These are phyloP conservation scores for Ptychoptera contaminata DNA, from an alignment of 2,888 invertebrate genomes.

Conservation along the genomic window DNA sequence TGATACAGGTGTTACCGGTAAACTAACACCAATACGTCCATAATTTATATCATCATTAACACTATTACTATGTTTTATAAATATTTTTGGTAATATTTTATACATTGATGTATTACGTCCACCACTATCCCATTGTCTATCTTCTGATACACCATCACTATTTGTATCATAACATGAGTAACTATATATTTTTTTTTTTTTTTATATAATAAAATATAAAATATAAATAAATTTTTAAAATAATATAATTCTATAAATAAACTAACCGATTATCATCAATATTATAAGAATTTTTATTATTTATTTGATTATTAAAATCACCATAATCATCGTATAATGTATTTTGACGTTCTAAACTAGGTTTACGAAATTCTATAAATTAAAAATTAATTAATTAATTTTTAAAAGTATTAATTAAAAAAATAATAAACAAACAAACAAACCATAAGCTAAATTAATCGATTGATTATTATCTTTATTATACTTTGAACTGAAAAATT, in stretches of 20 bases:
- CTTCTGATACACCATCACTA: constrained; percentile 43
- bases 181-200: too few species aligned
- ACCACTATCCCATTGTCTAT: constrained; percentile 58
- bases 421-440: too few species aligned
- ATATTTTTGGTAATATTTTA: constrained; percentile 20
- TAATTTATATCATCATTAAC: constrained; percentile 22
- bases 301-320: constrained; percentile 5
- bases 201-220: not conserved
- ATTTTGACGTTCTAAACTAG: constrained; percentile 65
- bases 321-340: constrained; percentile 54
- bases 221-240: not conserved
- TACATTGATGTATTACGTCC: constrained; percentile 25
- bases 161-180: constrained; percentile 12
- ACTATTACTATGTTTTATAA: constrained; percentile 18
- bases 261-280: not conserved
- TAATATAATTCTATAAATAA: not conserved
- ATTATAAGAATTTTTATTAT: not conserved
- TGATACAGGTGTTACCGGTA: constrained; percentile 12
- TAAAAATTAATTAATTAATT: too few species aligned
- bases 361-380: constrained; percentile 36
- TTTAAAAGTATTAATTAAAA: constrained; percentile 19
- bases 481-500: not conserved
- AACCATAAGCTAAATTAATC: too few species aligned
- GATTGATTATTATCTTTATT: too few species aligned
- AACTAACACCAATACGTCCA: constrained; percentile 10